Percentiles rank a stretch among this genome's conserved stretches.
phyloP scores from a whole-genome alignment of 2,888 invertebrate genomes.

The Proisotoma minuta region DNA sequence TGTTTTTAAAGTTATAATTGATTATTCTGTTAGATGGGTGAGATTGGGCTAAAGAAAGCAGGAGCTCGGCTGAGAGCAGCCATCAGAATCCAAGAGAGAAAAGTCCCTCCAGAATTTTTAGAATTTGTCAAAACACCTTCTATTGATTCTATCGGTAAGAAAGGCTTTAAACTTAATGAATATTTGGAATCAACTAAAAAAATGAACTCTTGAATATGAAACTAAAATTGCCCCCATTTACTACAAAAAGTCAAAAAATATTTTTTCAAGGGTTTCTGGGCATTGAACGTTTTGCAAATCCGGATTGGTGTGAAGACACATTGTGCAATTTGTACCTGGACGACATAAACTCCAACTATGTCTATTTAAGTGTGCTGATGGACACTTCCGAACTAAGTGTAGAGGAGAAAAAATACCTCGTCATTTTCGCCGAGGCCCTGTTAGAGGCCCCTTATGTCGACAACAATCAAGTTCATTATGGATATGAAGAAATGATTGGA shows the following conservation, averaged over 20 bases:
- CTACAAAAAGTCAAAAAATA: too few species aligned
- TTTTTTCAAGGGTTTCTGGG: constrained; percentile 7
- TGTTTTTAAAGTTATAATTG: neutral
- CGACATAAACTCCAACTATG: constrained; percentile 28
- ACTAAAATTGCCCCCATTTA: too few species aligned
- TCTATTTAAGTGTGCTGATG: constrained; percentile 26
- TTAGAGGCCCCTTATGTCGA: constrained; percentile 20
- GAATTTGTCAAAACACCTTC: constrained; percentile 9
- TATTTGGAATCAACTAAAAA: neutral
- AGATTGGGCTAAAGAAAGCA: constrained; percentile 19
- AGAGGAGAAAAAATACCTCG: constrained; percentile 33
- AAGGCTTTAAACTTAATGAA: neutral
- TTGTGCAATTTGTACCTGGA: constrained; percentile 33
- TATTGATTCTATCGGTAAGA: constrained; percentile 16
- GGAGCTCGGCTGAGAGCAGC: constrained; percentile 18
- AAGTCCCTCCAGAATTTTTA: constrained; percentile 8
- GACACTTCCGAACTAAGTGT: constrained; percentile 25
- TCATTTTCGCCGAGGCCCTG: constrained; percentile 27
- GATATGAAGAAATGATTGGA: constrained; percentile 64
- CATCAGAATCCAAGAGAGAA: constrained; percentile 6
- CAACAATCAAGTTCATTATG: constrained; percentile 1
- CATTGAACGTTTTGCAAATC: constrained; percentile 22
- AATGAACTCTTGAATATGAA: too few species aligned
- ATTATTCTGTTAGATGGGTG: constrained; percentile 2
- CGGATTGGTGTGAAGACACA: constrained; percentile 24